Percentiles rank a stretch among this genome's conserved stretches.
Evolutionary conservation across 1,140 invertebrate species (phyloP).

Genomic region (Euwallacea similis): DNA sequence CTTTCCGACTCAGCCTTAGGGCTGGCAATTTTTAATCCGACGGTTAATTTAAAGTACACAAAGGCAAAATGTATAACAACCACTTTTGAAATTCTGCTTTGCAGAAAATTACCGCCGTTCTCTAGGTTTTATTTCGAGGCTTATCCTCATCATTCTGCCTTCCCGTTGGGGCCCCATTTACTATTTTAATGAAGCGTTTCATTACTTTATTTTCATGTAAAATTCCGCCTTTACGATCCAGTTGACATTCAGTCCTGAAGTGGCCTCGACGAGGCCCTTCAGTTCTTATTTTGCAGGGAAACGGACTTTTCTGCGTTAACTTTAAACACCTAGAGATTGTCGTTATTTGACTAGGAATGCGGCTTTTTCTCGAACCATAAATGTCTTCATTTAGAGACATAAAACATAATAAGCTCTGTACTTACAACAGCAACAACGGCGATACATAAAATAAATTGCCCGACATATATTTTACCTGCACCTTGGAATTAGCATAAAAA

Average conservation of each 20-base stretch:
- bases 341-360: too few species aligned
- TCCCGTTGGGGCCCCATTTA: slow-evolving; percentile 22
- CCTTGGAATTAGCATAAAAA: slow-evolving; percentile 10
- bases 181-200: slow-evolving; percentile 37
- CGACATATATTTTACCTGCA: not conserved
- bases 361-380: not conserved
- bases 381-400: not conserved
- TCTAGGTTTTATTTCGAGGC: slow-evolving; percentile 6
- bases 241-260: slow-evolving; percentile 28
- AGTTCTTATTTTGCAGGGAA: slow-evolving; percentile 1
- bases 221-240: slow-evolving; percentile 21
- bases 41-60: slow-evolving; percentile 9
- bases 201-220: slow-evolving; percentile 36
- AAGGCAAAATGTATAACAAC: slow-evolving; percentile 8
- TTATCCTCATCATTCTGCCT: slow-evolving; percentile 11
- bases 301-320: not conserved
- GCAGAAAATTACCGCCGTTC: slow-evolving; percentile 6
- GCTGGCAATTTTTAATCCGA: slow-evolving; percentile 2
- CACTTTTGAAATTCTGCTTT: not conserved
- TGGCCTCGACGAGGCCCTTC: slow-evolving; percentile 16
- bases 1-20: too few species aligned
- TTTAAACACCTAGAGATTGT: too few species aligned
- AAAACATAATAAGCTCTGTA: not conserved
- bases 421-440: not conserved
- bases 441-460: slow-evolving; percentile 6